These are phyloP conservation scores for Pachyuromys duprasi DNA, from an alignment of 2,797 vertebrate species.

Conservation along the genomic window DNA sequence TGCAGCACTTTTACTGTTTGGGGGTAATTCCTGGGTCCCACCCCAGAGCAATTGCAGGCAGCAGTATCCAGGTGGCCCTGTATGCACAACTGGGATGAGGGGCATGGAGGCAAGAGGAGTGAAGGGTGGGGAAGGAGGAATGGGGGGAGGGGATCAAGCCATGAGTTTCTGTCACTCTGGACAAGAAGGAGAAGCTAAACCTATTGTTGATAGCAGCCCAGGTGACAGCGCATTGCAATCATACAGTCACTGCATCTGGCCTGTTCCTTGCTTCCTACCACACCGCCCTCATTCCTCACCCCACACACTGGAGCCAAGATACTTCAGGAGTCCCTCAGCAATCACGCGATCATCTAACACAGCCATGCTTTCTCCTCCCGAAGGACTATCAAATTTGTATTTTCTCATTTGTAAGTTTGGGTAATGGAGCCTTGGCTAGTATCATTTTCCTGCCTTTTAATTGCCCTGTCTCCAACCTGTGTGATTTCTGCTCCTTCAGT, in stretches of 20 bases:
- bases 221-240: neutral
- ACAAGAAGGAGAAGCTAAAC: neutral
- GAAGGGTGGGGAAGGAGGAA: neutral
- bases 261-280: neutral
- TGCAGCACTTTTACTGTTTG: neutral
- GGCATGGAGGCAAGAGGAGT: too few relatives aligned
- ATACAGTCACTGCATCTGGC: neutral
- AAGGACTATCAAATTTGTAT: constrained; percentile 23
- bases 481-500: neutral
- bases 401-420: constrained; percentile 60
- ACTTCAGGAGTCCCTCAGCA: neutral
- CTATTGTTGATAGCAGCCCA: neutral
- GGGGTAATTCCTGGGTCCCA: neutral
- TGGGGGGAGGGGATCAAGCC: neutral
- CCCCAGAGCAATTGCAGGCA: neutral
- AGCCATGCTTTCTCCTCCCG: constrained; percentile 43
- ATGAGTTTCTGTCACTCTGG: neutral
- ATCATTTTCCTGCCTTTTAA: constrained; percentile 60
- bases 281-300: rapidly evolving
- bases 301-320: constrained; percentile 11
- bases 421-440: neutral
- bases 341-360: neutral
- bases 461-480: constrained; percentile 46
- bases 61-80: neutral
- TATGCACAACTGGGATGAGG: neutral